Base-by-base conservation (phyloP, 2,113 vertebrate genomes). In the Pelobates fuscus region DNA sequence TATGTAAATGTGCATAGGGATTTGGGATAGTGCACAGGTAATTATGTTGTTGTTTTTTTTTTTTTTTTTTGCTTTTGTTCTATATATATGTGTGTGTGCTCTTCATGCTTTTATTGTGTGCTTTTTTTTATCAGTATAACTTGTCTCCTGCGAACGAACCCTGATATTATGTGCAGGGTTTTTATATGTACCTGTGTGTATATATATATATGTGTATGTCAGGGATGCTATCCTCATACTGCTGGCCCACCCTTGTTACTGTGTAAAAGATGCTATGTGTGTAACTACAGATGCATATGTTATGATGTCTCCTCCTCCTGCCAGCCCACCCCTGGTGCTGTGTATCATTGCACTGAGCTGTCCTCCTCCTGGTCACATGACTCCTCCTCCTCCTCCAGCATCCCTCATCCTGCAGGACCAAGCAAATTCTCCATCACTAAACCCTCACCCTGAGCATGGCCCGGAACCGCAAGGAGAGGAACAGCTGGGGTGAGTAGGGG, bases 401-500 rank as follows among this genome's bases (percentile, higher is more conserved):
- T 75, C 72, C 57, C 63, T 67, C 72, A 54, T 75, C 72, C 72
- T 75, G 72, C 72, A 75, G 63, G 66, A 54, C n/a, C 49, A 67
- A 52, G 10, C 29, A 23, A 23, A 75, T 30, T 27, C 71, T 74
- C 71, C 79, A n/a, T 79, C 80, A 71, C 77, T n/a, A 63, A 63
- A 67, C 70, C 79, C 79, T 1, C 68, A 55, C n/a, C 2, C 70
- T 69, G 49, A 70, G 17, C 77, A 66, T 58, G 77, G 54, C 17
- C 43, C 49, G 72, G 41, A 75, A 83, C 82, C 93, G 94, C 76
- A 94, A 87, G 82, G 93, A 96, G 77, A 86, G 94, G 82, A 95
- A 95, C 84, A 95, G 95, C 81, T 97, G 95, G 95, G 94, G 95
- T 96, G 88, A 94, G 94, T 93, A 37, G 32, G 32, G 32, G 5